A percentile compares a stretch with the other conserved stretches of the same genome.
phyloP scores from a whole-genome alignment of 2,113 vertebrate species.

The Podiceps cristatus region DNA sequence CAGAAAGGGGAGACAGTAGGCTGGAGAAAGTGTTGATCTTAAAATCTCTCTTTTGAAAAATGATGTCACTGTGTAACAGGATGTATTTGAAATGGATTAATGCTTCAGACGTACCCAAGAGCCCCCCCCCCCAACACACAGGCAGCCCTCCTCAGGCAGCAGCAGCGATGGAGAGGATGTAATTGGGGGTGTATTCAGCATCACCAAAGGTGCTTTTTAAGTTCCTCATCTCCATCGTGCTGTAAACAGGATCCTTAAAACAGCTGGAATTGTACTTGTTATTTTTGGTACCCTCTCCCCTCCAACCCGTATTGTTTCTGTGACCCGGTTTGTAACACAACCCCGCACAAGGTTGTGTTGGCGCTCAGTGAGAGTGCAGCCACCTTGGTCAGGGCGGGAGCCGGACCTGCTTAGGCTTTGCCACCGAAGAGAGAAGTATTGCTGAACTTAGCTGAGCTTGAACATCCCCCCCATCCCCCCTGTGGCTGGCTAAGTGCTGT shows the following conservation, averaged over 20 bases:
- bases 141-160: neutral
- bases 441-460: neutral
- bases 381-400: neutral
- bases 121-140: neutral
- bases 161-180: neutral
- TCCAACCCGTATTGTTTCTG: fast-evolving
- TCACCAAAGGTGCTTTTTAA: neutral
- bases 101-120: neutral
- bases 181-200: neutral
- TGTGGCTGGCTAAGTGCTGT: neutral
- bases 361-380: neutral
- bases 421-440: neutral
- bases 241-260: neutral
- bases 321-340: neutral
- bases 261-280: neutral
- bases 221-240: neutral
- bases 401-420: neutral
- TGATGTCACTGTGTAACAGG: neutral
- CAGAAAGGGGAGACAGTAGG: neutral
- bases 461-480: neutral
- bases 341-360: neutral
- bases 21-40: neutral
- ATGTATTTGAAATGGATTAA: neutral
- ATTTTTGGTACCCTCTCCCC: neutral
- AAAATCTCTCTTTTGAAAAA: neutral